Conservation (phyloP, 2,888 invertebrate species). For the Spatulosminthurus flaviceps region DNA sequence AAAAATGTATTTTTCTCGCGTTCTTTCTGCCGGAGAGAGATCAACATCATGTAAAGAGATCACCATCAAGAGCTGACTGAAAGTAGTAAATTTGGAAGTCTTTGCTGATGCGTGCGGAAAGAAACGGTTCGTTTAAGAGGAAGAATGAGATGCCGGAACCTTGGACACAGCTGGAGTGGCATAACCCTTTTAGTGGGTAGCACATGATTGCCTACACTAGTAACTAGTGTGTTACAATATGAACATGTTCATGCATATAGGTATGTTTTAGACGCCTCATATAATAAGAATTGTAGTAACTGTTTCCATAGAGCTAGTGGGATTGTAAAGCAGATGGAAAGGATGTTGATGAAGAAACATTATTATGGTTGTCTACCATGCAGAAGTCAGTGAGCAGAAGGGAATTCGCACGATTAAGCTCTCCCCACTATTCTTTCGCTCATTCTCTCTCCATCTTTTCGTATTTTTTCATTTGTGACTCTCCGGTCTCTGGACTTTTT, state of each 20-base stretch:
- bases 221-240: no score
- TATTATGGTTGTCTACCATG: neutral
- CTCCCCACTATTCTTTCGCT: neutral
- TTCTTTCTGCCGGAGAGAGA: no score
- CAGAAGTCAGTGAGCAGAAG: neutral
- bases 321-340: neutral
- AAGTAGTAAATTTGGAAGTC: neutral
- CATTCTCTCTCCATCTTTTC: neutral
- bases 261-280: no score
- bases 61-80: neutral
- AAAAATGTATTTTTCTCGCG: no score
- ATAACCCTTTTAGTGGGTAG: no score
- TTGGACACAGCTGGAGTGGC: neutral
- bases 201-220: no score
- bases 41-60: no score
- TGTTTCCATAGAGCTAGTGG: no score
- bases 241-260: no score
- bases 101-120: constrained; percentile 10
- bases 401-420: neutral
- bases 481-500: neutral
- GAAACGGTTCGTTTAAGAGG: neutral
- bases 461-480: neutral
- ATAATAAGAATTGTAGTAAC: no score
- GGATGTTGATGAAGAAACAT: constrained; percentile 12
- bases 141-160: neutral